Percentiles rank a stretch among this genome's conserved stretches.
These are phyloP conservation scores for Pseudomyrmex gracilis DNA, from an alignment of 1,140 invertebrate genomes.

Conservation along the genomic window DNA sequence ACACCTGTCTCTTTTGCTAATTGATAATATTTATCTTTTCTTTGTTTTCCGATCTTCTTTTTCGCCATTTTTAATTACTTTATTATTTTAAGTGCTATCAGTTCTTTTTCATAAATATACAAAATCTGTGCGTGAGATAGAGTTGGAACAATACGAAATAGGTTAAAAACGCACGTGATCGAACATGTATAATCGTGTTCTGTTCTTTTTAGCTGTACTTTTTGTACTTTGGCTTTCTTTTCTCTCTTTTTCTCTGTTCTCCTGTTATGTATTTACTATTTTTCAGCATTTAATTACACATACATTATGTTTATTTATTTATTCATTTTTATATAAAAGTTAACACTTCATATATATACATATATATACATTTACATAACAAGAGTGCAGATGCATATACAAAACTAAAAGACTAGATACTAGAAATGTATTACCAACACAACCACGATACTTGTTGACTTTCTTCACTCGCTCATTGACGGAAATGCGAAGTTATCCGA, in stretches of 20 bases:
- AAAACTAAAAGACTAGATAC: too few relatives aligned
- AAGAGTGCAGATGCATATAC: too few relatives aligned
- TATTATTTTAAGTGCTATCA: neutral
- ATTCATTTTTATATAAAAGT: too few relatives aligned
- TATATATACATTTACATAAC: too few relatives aligned
- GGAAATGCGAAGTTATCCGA: neutral
- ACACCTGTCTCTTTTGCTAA: conserved; percentile 99
- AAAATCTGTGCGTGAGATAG: neutral
- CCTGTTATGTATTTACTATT: too few relatives aligned
- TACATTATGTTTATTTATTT: too few relatives aligned
- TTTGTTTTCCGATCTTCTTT: conserved; percentile 99
- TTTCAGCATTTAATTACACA: too few relatives aligned
- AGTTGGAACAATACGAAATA: conserved; percentile 4
- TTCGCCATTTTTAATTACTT: conserved; percentile 95
- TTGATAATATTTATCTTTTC: conserved; percentile 99
- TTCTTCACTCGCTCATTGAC: neutral
- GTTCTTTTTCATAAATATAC: neutral
- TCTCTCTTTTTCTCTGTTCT: too few relatives aligned
- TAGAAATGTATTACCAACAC: conserved; percentile 1
- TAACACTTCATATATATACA: too few relatives aligned
- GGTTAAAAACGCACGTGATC: conserved; percentile 11
- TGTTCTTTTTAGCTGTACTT: too few relatives aligned
- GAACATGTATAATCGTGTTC: neutral
- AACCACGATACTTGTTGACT: neutral
- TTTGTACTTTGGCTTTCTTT: too few relatives aligned